Evolutionary conservation across 2,797 vertebrate species (phyloP).

Genomic region (Podarcis lilfordi): DNA sequence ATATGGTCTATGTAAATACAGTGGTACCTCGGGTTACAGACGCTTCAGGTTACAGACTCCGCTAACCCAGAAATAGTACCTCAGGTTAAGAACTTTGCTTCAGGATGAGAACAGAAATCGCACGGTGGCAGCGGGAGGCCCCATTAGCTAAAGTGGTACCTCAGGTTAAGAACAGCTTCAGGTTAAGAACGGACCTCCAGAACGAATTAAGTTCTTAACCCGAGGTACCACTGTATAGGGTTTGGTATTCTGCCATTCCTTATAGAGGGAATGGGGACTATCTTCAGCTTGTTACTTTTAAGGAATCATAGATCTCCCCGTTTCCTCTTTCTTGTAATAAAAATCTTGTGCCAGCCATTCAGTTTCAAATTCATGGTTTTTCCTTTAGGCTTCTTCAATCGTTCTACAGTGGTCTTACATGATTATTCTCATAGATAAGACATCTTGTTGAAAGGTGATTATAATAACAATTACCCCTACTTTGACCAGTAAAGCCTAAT

Average conservation of each 20-base stretch:
- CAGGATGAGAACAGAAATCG: too few relatives aligned
- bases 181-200: too few relatives aligned
- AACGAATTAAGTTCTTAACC: too few relatives aligned
- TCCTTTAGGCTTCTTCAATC: conserved; percentile 52
- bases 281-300: background rate
- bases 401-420: conserved; percentile 50
- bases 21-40: too few relatives aligned
- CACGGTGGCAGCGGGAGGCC: too few relatives aligned
- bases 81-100: too few relatives aligned
- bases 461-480: conserved; percentile 73
- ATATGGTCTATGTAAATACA: background rate
- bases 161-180: too few relatives aligned
- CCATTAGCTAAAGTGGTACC: too few relatives aligned
- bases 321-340: conserved; percentile 14
- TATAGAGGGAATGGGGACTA: conserved; percentile 6
- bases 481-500: conserved; percentile 71
- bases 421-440: conserved; percentile 58
- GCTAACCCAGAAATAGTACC: too few relatives aligned
- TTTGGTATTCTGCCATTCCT: background rate
- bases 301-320: conserved; percentile 25
- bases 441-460: conserved; percentile 69
- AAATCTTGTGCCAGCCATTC: conserved; percentile 38
- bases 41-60: too few relatives aligned
- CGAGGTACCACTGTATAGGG: background rate
- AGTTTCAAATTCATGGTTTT: conserved; percentile 53